Evolutionary conservation across 1,140 invertebrate genomes (phyloP).

Genomic region (Eriocheir sinensis): DNA sequence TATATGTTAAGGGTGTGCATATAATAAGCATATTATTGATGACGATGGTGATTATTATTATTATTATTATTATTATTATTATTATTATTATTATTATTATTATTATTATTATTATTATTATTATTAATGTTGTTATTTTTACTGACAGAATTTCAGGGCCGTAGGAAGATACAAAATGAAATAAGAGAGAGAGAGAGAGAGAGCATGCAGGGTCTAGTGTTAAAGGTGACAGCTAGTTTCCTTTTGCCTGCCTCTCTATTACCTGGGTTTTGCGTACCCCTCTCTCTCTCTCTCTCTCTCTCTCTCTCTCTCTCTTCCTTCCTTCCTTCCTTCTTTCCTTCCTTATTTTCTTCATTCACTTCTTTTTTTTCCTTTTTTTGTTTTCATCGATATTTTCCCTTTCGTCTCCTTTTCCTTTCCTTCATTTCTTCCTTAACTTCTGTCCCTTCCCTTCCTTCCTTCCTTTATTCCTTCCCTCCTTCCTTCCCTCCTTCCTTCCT

Average conservation of each 20-base stretch:
- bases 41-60: too few species aligned
- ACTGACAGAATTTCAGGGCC: background rate
- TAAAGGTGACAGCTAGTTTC: background rate
- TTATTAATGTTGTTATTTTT: too few species aligned
- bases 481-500: too few species aligned
- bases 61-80: too few species aligned
- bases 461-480: too few species aligned
- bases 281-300: background rate
- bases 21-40: too few species aligned
- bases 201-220: background rate
- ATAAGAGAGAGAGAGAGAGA: constrained; percentile 8
- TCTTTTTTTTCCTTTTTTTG: background rate
- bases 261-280: background rate
- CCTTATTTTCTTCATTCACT: background rate
- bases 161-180: background rate
- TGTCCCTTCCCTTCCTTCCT: background rate
- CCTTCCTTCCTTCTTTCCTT: background rate
- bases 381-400: too few species aligned
- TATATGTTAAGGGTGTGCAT: too few species aligned
- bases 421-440: background rate
- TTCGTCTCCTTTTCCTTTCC: background rate
- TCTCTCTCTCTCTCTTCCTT: background rate
- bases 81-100: too few species aligned
- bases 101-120: too few species aligned
- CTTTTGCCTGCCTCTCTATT: background rate